A percentile compares a stretch with the other conserved stretches of the same genome.
phyloP scores from a whole-genome alignment of 2,113 vertebrate species.

The Eira barbara region DNA sequence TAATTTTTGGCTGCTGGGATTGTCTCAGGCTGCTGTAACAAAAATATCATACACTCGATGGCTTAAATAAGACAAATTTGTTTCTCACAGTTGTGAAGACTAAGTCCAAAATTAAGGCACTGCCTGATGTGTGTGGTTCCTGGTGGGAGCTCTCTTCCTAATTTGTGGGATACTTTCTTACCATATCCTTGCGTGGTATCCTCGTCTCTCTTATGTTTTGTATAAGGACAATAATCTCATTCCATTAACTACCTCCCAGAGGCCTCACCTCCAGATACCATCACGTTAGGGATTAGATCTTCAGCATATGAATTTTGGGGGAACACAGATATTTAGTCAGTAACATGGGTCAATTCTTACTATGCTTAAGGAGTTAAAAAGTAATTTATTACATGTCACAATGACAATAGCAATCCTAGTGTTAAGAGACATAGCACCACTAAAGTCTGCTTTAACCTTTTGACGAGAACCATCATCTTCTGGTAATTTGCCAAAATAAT shows the following conservation, averaged over 20 bases:
- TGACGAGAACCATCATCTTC: slow-evolving; percentile 25
- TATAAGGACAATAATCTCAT: neutral
- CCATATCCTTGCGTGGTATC: neutral
- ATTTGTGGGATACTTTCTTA: neutral
- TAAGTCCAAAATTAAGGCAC: neutral
- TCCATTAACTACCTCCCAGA: neutral
- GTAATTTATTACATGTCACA: neutral
- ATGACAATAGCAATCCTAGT: neutral
- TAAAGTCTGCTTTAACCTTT: slow-evolving; percentile 15
- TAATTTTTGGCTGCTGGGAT: neutral
- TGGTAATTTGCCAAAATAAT: slow-evolving; percentile 12
- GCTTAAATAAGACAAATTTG: neutral
- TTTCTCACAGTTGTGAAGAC: neutral
- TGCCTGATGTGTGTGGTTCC: neutral
- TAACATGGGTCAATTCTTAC: neutral
- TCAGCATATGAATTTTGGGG: neutral
- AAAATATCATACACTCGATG: neutral
- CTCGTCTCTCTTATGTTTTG: neutral
- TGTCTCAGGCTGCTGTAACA: neutral
- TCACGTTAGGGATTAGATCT: neutral
- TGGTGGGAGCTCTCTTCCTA: neutral
- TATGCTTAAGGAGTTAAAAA: slow-evolving; percentile 4
- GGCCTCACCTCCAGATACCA: neutral
- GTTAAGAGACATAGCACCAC: neutral
- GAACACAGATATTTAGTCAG: neutral